Percentiles rank a stretch among this genome's conserved stretches.
These are phyloP conservation scores for Kryptolebias ocellatus DNA, from an alignment of 2,797 vertebrate genomes.

Conservation along the genomic window DNA sequence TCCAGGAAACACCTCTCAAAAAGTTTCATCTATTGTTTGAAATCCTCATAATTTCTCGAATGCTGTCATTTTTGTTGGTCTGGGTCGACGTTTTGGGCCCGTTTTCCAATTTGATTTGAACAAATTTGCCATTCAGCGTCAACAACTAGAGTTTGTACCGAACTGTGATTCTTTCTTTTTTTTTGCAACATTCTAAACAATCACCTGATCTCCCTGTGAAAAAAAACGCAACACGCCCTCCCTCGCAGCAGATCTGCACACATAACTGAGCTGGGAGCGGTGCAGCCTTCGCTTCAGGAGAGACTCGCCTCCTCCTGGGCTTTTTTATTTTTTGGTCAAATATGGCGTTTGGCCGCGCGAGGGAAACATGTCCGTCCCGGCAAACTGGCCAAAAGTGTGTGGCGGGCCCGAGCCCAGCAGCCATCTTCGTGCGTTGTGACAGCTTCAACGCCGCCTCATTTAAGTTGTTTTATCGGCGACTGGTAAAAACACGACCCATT, in stretches of 20 bases:
- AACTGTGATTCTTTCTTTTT: not conserved
- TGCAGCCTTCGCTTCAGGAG: conserved; percentile 7
- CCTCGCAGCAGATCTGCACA: conserved; percentile 26
- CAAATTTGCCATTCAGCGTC: conserved; percentile 3
- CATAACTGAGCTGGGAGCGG: conserved; percentile 44
- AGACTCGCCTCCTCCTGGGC: not conserved
- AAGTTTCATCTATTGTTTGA: too few relatives aligned
- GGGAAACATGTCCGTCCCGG: not conserved
- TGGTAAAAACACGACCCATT: too few relatives aligned
- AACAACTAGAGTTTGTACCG: conserved; percentile 15
- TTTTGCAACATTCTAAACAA: conserved; percentile 17
- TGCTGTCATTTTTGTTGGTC: too few relatives aligned
- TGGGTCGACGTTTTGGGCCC: too few relatives aligned
- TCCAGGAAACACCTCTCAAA: too few relatives aligned
- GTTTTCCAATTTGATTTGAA: not conserved
- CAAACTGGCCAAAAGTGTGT: not conserved
- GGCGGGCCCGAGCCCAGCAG: too few relatives aligned
- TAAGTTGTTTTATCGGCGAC: not conserved
- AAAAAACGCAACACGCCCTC: conserved; percentile 43
- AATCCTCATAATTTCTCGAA: too few relatives aligned
- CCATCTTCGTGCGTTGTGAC: conserved; percentile 6
- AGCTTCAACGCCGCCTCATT: conserved; percentile 15
- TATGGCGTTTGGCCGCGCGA: not conserved
- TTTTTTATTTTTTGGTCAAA: not conserved
- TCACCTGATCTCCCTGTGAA: conserved; percentile 31